Percentiles rank a stretch among this genome's conserved stretches.
phyloP scores from a whole-genome alignment of 2,888 invertebrate species.

The Pachycephus smyrnensis region DNA sequence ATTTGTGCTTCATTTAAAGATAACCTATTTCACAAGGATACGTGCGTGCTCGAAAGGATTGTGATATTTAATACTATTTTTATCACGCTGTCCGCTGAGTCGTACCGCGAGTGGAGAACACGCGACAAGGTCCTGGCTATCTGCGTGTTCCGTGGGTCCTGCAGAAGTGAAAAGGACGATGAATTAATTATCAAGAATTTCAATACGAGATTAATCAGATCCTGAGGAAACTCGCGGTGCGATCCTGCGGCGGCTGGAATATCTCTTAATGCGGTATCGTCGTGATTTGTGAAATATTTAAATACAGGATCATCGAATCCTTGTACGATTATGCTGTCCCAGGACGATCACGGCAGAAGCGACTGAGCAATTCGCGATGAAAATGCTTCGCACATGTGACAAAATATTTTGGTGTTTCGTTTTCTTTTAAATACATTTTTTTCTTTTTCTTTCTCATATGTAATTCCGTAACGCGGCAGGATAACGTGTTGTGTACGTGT shows the following conservation, averaged over 20 bases:
- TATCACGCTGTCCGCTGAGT: neutral
- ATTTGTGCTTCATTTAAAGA: neutral
- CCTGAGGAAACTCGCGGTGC: neutral
- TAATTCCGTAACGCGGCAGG: neutral
- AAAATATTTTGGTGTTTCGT: neutral
- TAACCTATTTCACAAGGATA: neutral
- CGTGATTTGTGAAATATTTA: neutral
- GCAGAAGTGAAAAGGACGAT: neutral
- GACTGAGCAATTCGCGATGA: neutral
- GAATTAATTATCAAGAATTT: neutral
- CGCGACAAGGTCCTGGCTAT: neutral
- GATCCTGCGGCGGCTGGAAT: neutral
- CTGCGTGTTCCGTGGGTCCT: neutral
- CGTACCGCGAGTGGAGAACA: neutral
- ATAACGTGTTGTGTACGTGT: neutral
- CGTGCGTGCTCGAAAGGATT: constrained; percentile 8
- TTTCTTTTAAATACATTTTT: neutral
- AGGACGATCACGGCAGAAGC: neutral
- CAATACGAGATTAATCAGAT: neutral
- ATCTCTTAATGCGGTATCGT: neutral
- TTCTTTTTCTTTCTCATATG: neutral
- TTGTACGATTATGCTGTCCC: neutral
- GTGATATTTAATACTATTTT: constrained; percentile 8
- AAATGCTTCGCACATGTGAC: neutral
- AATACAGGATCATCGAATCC: neutral